Evolutionary conservation across 1,140 invertebrate genomes (phyloP).

Genomic region (Thaumatotibia leucotreta): DNA sequence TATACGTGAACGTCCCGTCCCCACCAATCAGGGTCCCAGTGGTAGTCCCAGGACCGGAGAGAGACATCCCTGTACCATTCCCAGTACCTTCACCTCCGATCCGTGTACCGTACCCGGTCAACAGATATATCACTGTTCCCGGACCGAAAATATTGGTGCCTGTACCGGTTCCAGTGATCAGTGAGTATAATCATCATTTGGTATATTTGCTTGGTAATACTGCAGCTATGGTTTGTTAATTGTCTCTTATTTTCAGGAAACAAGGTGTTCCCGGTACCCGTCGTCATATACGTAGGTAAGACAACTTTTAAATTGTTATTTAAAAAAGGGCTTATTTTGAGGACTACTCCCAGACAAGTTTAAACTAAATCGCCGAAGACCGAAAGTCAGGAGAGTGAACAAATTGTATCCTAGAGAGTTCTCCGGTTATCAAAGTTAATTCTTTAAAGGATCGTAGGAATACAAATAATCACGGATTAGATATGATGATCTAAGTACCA

Average conservation of each 20-base stretch:
- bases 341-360: too few species aligned
- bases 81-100: constrained; percentile 46
- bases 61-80: constrained; percentile 33
- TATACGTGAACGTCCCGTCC: constrained; percentile 14
- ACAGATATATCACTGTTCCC: constrained; percentile 38
- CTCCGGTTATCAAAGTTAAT: too few species aligned
- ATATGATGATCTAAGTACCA: too few species aligned
- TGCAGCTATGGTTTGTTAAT: neutral
- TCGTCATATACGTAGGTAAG: constrained; percentile 50
- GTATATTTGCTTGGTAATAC: neutral
- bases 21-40: constrained; percentile 17
- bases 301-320: neutral
- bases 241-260: constrained; percentile 34
- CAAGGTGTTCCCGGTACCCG: constrained; percentile 39
- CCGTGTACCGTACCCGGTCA: constrained; percentile 37
- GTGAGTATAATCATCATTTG: constrained; percentile 15
- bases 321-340: too few species aligned
- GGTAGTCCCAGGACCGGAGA: constrained; percentile 29
- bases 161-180: constrained; percentile 44
- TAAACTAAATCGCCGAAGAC: too few species aligned
- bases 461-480: too few species aligned
- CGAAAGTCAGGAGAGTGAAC: too few species aligned
- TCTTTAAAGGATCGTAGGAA: too few species aligned
- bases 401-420: too few species aligned
- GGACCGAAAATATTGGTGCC: constrained; percentile 33